Conservation (phyloP, 2,888 invertebrate genomes). For the Siphonodentalium dalli region DNA sequence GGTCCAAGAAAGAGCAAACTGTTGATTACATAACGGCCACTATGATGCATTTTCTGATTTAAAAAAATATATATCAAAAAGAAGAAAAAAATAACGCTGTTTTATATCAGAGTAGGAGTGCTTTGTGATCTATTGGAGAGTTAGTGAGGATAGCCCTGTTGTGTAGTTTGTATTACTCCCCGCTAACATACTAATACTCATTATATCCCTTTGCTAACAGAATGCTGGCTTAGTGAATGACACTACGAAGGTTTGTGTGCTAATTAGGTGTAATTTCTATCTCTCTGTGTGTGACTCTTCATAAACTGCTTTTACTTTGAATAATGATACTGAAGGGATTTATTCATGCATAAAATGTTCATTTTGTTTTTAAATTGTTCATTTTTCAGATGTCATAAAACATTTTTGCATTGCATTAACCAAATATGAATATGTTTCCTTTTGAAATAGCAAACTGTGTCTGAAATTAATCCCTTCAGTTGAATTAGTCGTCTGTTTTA, state of each 20-base stretch:
- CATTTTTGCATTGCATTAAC: too few species aligned
- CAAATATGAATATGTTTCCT: too few species aligned
- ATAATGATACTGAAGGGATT: background rate
- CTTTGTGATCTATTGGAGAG: too few species aligned
- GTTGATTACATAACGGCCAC: too few species aligned
- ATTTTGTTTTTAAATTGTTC: background rate
- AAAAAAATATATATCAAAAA: too few species aligned
- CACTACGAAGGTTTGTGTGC: slow-evolving; percentile 64
- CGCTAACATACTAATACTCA: slow-evolving; percentile 1
- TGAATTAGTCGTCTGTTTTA: background rate
- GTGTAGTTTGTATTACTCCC: too few species aligned
- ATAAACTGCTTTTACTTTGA: background rate
- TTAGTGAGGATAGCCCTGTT: too few species aligned
- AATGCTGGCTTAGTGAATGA: slow-evolving; percentile 63
- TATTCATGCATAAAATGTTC: background rate
- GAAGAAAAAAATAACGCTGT: too few species aligned
- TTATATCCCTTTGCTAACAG: slow-evolving; percentile 32
- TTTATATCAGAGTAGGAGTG: too few species aligned
- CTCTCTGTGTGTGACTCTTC: background rate
- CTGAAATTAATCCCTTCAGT: background rate
- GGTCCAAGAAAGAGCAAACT: too few species aligned
- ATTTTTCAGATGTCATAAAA: background rate
- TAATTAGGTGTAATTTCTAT: slow-evolving; percentile 2
- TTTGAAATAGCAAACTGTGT: too few species aligned
- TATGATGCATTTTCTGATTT: too few species aligned